Conservation (phyloP, 23 tunicate genomes). For the Halocynthia aurantium region DNA sequence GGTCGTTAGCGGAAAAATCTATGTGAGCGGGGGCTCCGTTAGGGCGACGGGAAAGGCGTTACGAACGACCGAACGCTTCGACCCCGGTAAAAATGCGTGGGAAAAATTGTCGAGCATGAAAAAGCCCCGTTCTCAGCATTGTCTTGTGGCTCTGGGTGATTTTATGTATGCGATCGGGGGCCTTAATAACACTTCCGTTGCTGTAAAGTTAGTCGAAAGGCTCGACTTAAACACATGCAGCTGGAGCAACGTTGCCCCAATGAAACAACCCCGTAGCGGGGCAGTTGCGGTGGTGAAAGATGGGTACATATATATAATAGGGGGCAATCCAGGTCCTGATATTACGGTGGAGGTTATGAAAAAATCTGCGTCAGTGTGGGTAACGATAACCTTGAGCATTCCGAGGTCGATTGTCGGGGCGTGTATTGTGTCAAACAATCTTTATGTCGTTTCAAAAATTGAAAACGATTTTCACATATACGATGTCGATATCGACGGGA, state of each 20-base stretch:
- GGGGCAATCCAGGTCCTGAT: constrained; percentile 14
- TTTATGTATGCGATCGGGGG: constrained; percentile 25
- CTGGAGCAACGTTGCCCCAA: constrained; percentile 23
- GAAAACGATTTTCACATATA: too few relatives aligned
- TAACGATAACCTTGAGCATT: background rate
- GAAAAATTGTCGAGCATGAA: constrained; percentile 21
- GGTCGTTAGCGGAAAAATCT: constrained; percentile 2
- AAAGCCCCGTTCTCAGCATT: constrained; percentile 17
- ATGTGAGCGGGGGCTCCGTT: constrained; percentile 14
- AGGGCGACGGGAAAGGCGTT: background rate
- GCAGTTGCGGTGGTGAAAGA: constrained; percentile 18
- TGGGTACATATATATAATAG: constrained; percentile 9
- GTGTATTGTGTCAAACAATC: background rate
- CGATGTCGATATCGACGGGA: too few relatives aligned
- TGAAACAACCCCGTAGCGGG: constrained; percentile 11
- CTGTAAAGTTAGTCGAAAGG: constrained; percentile 20
- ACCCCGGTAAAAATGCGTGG: constrained; percentile 11
- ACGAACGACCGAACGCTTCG: constrained; percentile 27
- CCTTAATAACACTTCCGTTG: constrained; percentile 8
- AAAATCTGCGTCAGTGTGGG: constrained; percentile 16
- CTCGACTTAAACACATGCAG: background rate
- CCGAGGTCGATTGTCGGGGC: constrained; percentile 11
- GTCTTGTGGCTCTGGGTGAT: constrained; percentile 13
- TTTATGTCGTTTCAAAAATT: background rate
- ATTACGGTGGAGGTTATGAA: constrained; percentile 12